Evolutionary conservation across 2,113 vertebrate species (phyloP).

Genomic region (Balaeniceps rex): DNA sequence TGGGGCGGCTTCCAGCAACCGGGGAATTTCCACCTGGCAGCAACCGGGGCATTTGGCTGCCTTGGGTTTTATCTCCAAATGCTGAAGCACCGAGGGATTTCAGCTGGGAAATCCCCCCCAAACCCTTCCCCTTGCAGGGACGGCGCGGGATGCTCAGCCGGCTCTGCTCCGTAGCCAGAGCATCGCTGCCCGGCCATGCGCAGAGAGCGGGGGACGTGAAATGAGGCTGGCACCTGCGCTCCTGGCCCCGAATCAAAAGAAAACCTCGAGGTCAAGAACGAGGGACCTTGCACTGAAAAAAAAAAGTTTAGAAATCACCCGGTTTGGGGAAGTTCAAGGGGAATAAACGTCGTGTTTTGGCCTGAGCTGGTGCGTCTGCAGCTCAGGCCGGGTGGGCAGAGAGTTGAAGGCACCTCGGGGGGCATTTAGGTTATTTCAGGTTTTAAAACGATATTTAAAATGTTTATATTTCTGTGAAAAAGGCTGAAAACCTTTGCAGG

Average conservation of each 20-base stretch:
- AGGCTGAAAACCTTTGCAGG: not conserved
- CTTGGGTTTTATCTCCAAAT: not conserved
- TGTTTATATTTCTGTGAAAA: rapidly evolving
- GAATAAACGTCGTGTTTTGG: rapidly evolving
- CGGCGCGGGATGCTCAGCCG: not conserved
- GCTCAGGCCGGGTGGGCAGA: not conserved
- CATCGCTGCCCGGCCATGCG: not conserved
- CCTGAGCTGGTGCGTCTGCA: no score
- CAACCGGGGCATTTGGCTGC: not conserved
- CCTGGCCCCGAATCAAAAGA: not conserved
- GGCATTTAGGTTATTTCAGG: not conserved
- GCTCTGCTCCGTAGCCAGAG: not conserved
- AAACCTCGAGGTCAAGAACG: not conserved
- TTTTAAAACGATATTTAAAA: not conserved
- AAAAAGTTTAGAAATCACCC: not conserved
- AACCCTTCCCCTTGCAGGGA: not conserved
- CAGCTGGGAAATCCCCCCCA: not conserved
- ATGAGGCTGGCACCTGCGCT: not conserved
- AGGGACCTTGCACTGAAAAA: rapidly evolving
- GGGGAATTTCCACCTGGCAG: not conserved
- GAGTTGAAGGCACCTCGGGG: not conserved
- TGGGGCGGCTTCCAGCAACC: not conserved
- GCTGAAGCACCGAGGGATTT: not conserved
- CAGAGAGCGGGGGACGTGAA: rapidly evolving
- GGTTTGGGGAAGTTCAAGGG: not conserved